Conservation (phyloP, 2,113 vertebrate genomes). For the Austrofundulus limnaeus region DNA sequence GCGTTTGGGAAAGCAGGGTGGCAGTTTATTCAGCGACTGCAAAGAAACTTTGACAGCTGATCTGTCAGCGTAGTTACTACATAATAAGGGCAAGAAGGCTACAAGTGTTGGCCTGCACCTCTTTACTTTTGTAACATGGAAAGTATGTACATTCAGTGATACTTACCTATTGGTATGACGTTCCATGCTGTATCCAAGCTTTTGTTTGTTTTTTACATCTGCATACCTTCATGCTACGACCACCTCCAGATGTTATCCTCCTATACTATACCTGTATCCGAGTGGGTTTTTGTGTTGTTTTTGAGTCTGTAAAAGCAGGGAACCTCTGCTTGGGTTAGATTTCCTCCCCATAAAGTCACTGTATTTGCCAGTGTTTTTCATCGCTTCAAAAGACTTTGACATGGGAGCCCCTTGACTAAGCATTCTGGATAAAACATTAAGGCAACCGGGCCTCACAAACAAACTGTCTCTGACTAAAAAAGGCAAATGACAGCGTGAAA, state of each 20-base stretch:
- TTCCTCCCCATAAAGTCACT: slow-evolving; percentile 46
- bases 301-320: slow-evolving; percentile 25
- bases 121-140: neutral
- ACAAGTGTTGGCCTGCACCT: neutral
- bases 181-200: slow-evolving; percentile 25
- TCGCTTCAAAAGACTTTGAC: slow-evolving; percentile 43
- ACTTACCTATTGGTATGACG: slow-evolving; percentile 16
- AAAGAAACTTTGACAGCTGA: neutral
- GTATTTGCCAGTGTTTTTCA: slow-evolving; percentile 52
- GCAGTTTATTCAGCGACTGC: neutral
- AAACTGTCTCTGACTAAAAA: slow-evolving; percentile 27
- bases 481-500: slow-evolving; percentile 23
- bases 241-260: slow-evolving; percentile 59
- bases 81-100: neutral
- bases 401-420: slow-evolving; percentile 26
- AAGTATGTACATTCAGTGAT: neutral
- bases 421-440: slow-evolving; percentile 56
- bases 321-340: slow-evolving; percentile 33
- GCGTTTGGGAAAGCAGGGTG: neutral
- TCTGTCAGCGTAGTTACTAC: neutral
- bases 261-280: slow-evolving; percentile 31
- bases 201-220: slow-evolving; percentile 31
- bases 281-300: too few relatives aligned
- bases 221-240: slow-evolving; percentile 57
- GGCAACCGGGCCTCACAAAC: slow-evolving; percentile 39